Evolutionary conservation across 2,113 vertebrate species (phyloP).

Genomic region (Pseudopipra pipra): DNA sequence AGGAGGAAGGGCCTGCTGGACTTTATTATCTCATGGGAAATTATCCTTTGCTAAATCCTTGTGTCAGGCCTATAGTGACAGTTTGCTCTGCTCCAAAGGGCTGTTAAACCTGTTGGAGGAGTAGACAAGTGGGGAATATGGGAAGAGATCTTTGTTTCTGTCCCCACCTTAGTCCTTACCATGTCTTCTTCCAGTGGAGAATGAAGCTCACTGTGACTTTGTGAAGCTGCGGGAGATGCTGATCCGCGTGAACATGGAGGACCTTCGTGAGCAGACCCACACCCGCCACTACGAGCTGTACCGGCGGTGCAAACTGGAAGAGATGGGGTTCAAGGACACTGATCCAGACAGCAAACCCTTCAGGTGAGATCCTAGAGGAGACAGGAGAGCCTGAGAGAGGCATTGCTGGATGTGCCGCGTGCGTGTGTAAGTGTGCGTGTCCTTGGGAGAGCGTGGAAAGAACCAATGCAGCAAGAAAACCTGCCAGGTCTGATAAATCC

Average conservation of each 20-base stretch:
- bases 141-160: not conserved
- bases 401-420: rapidly evolving
- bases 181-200: slow-evolving; percentile 83
- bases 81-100: not conserved
- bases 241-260: slow-evolving; percentile 98
- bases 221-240: slow-evolving; percentile 98
- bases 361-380: slow-evolving; percentile 76
- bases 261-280: slow-evolving; percentile 96
- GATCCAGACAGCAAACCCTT: slow-evolving; percentile 98
- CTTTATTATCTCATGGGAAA: not conserved
- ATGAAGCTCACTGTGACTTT: slow-evolving; percentile 96
- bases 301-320: slow-evolving; percentile 95
- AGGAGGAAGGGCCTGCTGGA: not conserved
- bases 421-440: not conserved
- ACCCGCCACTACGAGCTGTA: slow-evolving; percentile 97
- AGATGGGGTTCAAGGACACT: slow-evolving; percentile 99
- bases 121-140: not conserved
- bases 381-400: not conserved
- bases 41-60: not conserved
- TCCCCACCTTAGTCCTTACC: not conserved
- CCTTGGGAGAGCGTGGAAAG: not conserved
- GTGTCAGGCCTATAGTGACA: not conserved
- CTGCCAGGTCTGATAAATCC: slow-evolving; percentile 6
- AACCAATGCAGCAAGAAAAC: slow-evolving; percentile 12
- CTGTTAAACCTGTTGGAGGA: not conserved